Evolutionary conservation across 2,113 vertebrate species (phyloP), one percentile per base, ranked within the genome.

Genomic region (Monarcha castaneiventris): DNA sequence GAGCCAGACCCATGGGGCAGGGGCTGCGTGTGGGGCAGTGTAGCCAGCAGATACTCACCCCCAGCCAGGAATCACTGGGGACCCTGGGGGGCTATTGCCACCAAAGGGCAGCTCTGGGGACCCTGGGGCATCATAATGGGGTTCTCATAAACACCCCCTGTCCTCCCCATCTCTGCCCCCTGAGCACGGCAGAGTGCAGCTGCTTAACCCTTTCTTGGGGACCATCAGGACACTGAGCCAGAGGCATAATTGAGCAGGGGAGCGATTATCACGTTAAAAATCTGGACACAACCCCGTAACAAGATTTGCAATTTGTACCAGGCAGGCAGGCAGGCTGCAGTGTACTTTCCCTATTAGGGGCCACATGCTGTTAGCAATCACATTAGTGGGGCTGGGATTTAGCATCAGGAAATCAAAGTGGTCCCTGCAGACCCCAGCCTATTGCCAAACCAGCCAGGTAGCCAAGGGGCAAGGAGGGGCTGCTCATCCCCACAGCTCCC

Each of bases 301-400:
- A 13, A 87, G 93, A 94, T 97, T 97, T 96, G 92, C 89, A 95
- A 94, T 96, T 96, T 91, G 94, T 94, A 94, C 94, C 90, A 82
- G 90, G 86, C 94, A 96, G 93, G 88, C 84, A 94, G 76, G 54
- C 95, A 92, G 90, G 77, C 94, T 93, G 84, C 92, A 71, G 87
- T 8, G 30, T 77, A 37, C 84, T 84, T 81, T 89, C 87, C 84
- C 92, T 89, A 80, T 95, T 87, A 95, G 89, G 89, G 37, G 30
- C 91, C 6, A 16, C 16, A 37, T 82, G 87, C 55, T 10, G 27
- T 39, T 72, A 64, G 75, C 86, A 95, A 95, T 94, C 83, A 78
- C 77, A 78, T 97, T 95, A 96, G 82, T 25, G 74, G 89, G 95
- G 56, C 86, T 3, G 19, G 91, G 92, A 83, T 94, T 94, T 89